Evolutionary conservation across 2,888 invertebrate genomes (phyloP).

Genomic region (Andrena praecox): DNA sequence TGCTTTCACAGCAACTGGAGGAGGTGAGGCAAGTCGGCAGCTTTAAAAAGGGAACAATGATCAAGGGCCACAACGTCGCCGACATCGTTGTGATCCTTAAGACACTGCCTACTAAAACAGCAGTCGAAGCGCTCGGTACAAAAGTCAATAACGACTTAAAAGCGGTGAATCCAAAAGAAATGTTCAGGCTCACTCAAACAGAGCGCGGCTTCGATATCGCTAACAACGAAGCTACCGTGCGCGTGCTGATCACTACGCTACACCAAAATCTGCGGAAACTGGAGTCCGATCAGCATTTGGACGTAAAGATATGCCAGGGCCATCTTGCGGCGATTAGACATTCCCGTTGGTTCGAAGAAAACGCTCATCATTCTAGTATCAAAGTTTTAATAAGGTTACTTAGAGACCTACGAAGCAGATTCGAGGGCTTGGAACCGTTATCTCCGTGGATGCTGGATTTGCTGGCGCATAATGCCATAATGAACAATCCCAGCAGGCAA

Average conservation of each 20-base stretch:
- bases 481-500: constrained; percentile 97
- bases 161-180: constrained; percentile 88
- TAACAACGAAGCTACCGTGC: constrained; percentile 93
- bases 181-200: constrained; percentile 86
- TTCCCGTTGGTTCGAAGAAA: constrained; percentile 99
- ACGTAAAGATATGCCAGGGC: constrained; percentile 87
- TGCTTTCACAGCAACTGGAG: constrained; percentile 90
- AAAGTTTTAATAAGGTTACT: constrained; percentile 97
- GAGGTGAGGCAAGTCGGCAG: constrained; percentile 99
- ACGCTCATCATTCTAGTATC: constrained; percentile 98
- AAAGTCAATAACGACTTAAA: constrained; percentile 95
- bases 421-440: constrained; percentile 95
- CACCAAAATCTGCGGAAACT: constrained; percentile 97
- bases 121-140: constrained; percentile 95
- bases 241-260: constrained; percentile 96
- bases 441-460: constrained; percentile 99
- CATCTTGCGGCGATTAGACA: constrained; percentile 98
- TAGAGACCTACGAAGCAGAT: constrained; percentile 95
- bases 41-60: constrained; percentile 99
- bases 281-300: constrained; percentile 93
- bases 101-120: constrained; percentile 97
- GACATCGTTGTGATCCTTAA: constrained; percentile 98
- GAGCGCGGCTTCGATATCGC: constrained; percentile 96
- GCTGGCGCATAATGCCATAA: constrained; percentile 97
- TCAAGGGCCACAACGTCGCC: constrained; percentile 97